Evolutionary conservation across 2,888 invertebrate species (phyloP), one percentile per base, ranked within the genome.

Genomic region (Strigamia transsilvanica): DNA sequence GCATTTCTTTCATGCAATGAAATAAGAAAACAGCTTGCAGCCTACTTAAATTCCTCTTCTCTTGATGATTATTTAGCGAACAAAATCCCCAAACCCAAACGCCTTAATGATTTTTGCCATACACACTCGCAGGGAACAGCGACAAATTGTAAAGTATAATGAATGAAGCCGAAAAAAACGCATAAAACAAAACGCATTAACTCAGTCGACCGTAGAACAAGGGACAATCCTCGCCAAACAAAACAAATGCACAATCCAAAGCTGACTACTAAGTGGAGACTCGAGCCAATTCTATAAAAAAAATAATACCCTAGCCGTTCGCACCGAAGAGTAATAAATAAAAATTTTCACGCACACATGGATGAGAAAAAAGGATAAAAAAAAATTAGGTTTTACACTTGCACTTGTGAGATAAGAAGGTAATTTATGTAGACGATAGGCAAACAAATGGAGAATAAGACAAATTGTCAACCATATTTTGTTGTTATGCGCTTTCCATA

Each of bases 1-100:
- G 66, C 66, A 66, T 66, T 66, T 66, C 27, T 66, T 66, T 66
- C 66, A 23, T 27, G 66, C 66, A 66, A 66, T 66, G 66, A 66
- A 66, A 66, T 66, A 66, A 66, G 66, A 66, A 66, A 66, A 66
- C 66, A 66, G 66, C 66, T 66, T 66, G 66, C 66, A 66, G 66
- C 66, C 66, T 66, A 66, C 66, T 66, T 66, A 66, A 66, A 66
- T 66, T 66, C 66, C 66, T 66, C 66, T 66, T 66, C 66, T 66
- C 66, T 66, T 66, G 66, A 66, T 66, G 23, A 66, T 66, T 66
- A 66, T 66, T 66, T 66, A 66, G 66, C 66, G 66, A 66, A 66
- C 66, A 66, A 66, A 66, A 66, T 66, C 66, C 66, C 66, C 66
- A 23, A 66, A 66, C 66, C 66, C 66, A 66, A 66, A 66, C 66